Evolutionary conservation across 92 coral and sea anemone genomes (phyloP).

Genomic region (Bergia sp.): DNA sequence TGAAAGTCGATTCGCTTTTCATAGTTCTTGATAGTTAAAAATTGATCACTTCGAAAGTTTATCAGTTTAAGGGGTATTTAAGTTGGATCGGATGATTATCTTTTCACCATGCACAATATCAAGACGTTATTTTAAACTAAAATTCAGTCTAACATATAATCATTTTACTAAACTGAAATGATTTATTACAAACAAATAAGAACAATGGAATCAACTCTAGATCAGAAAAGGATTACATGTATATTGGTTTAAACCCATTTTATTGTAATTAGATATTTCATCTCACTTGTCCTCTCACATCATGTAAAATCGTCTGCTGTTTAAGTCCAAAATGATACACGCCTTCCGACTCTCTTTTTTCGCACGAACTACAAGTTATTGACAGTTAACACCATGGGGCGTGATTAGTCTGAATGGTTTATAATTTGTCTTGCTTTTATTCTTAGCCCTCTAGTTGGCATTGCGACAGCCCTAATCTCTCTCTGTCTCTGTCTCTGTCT

Average conservation of each 20-base stretch:
- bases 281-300: background rate
- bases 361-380: too few relatives aligned
- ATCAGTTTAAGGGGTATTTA: background rate
- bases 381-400: too few relatives aligned
- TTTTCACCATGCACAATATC: background rate
- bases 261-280: background rate
- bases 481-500: too few relatives aligned
- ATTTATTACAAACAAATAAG: background rate
- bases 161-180: background rate
- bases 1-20: background rate
- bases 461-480: too few relatives aligned
- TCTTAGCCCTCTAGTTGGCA: too few relatives aligned
- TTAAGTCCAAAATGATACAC: background rate
- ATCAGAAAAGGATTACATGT: background rate
- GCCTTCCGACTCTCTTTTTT: too few relatives aligned
- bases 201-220: constrained; percentile 1
- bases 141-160: background rate
- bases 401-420: too few relatives aligned
- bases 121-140: background rate
- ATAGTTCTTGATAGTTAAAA: background rate
- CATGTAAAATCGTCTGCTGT: constrained; percentile 19
- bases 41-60: background rate
- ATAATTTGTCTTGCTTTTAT: too few relatives aligned
- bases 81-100: background rate
- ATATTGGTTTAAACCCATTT: background rate